Base-by-base conservation (phyloP, 2,797 vertebrate genomes). In the Gymnothorax javanicus region DNA sequence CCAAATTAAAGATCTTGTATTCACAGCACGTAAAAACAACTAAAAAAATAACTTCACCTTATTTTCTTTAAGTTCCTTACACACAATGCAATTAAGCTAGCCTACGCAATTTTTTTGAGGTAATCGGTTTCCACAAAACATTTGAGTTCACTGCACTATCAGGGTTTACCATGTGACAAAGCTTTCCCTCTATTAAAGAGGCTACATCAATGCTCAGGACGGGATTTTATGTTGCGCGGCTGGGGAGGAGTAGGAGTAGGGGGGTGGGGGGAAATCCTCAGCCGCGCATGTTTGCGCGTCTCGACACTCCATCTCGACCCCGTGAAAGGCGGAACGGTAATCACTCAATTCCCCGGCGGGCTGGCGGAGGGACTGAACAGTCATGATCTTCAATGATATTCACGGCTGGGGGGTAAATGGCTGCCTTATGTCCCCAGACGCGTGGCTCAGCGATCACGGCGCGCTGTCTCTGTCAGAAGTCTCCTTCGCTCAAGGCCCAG, bases 311-410 rank as follows among this genome's bases (percentile, higher is more conserved):
- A 43, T 43, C 33, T 57, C 54, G 23, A 7, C 52, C 79, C 1
- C 15, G 1, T 57, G 79, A 82, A n/a, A 7, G 20, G 54, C 50
- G 25, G 54, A 23, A 7, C 17, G 6, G 25, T 25, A 54, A 82
- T 82, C 56, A 57, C 20, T 12, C 54, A 56, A 0, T 82, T 57
- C 20, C 27, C 20, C 17, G 7, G 58, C 9, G 57, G 33, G 27
- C 64, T 75, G 57, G 57, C 73, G 8, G 7, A 17, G 85, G 9
- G 5, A 60, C 23, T 23, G 7, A 23, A 9, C 4, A 33, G 64
- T 7, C 25, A 57, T 50, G 23, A 82, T 12, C 71, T 86, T 62
- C 56, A 79, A 86, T 86, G 75, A 81, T 82, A 54, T 86, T 79
- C 77, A 81, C 27, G 25, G 57, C 57, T 15, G 75, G 58, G 58